A percentile compares a stretch with the other conserved stretches of the same genome.
phyloP scores from a whole-genome alignment of 1,140 invertebrate species.

The Drosophila oshimai region DNA sequence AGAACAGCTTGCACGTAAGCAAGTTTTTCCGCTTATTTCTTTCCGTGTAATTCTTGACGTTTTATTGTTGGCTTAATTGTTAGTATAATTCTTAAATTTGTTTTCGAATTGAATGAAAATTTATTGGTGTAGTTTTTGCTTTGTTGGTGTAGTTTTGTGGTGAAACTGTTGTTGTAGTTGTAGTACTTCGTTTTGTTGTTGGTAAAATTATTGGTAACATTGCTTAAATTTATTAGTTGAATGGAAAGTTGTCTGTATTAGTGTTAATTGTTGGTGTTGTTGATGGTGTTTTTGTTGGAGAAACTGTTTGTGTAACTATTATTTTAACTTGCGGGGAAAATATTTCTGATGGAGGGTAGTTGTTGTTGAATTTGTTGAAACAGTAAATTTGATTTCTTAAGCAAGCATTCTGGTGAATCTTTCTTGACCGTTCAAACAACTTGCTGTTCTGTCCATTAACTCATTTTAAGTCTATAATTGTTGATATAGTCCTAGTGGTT shows the following conservation, averaged over 20 bases:
- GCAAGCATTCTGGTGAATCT: too few species aligned
- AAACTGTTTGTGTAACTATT: background rate
- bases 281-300: background rate
- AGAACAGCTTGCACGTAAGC: slow-evolving; percentile 31
- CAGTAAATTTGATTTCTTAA: too few species aligned
- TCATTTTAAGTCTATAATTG: too few species aligned
- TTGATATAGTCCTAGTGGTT: background rate
- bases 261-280: background rate
- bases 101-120: background rate
- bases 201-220: background rate
- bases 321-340: too few species aligned
- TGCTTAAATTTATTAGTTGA: background rate
- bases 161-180: background rate
- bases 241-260: too few species aligned
- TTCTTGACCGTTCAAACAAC: too few species aligned
- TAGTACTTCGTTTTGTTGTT: background rate
- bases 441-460: too few species aligned
- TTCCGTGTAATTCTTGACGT: slow-evolving; percentile 1
- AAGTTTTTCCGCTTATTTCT: background rate
- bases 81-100: background rate
- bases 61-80: background rate
- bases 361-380: too few species aligned
- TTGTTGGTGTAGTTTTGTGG: background rate
- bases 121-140: background rate
- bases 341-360: too few species aligned